Evolutionary conservation across 2,888 invertebrate species (phyloP).

Genomic region (Osedax fenrisi): DNA sequence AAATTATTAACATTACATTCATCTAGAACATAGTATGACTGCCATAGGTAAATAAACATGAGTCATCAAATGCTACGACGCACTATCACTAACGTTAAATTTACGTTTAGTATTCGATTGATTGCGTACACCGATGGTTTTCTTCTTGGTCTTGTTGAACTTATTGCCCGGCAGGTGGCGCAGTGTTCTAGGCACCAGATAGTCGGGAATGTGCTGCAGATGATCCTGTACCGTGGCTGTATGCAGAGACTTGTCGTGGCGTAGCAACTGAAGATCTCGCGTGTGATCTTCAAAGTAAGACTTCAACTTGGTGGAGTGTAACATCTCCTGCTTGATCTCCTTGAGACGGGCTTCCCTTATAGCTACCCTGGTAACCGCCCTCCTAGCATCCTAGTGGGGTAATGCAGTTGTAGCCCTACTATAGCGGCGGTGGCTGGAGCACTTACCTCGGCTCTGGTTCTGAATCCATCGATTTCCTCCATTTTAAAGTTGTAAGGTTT

Average conservation of each 20-base stretch:
- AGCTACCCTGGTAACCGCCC: slow-evolving; percentile 80
- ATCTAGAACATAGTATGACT: too few species aligned
- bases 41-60: too few species aligned
- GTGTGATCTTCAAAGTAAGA: slow-evolving; percentile 85
- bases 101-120: neutral
- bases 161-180: neutral
- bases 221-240: slow-evolving; percentile 72
- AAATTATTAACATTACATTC: too few species aligned
- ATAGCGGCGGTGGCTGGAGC: too few species aligned
- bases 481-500: slow-evolving; percentile 84
- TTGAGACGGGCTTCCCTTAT: slow-evolving; percentile 83
- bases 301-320: slow-evolving; percentile 76
- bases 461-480: slow-evolving; percentile 87
- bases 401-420: too few species aligned
- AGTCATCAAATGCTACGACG: too few species aligned
- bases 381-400: slow-evolving; percentile 67
- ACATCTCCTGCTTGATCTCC: slow-evolving; percentile 84
- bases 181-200: slow-evolving; percentile 49
- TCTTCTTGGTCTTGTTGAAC: neutral
- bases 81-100: neutral
- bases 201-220: slow-evolving; percentile 80
- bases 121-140: neutral
- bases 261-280: slow-evolving; percentile 67
- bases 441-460: slow-evolving; percentile 68
- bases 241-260: slow-evolving; percentile 62